Percentiles rank a stretch among this genome's conserved stretches.
Evolutionary conservation across 2,797 vertebrate species (phyloP).

Genomic region (Coregonus ussuriensis): DNA sequence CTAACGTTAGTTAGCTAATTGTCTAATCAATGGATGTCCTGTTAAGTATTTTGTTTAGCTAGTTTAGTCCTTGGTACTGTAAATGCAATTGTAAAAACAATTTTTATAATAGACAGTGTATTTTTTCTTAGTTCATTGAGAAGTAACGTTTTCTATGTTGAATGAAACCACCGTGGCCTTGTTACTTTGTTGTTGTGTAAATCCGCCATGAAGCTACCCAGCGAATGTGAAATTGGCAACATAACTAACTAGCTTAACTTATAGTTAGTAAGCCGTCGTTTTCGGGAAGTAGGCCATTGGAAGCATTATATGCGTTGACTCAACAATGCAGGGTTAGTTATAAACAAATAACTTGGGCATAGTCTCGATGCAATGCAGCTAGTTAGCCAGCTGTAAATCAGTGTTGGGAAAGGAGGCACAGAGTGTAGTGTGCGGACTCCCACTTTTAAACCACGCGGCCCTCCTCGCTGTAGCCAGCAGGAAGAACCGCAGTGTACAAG

Average conservation of each 20-base stretch:
- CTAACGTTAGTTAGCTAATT: constrained; percentile 39
- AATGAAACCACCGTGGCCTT: constrained; percentile 31
- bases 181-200: constrained; percentile 57
- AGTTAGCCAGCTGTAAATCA: neutral
- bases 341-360: neutral
- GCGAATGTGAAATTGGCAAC: neutral
- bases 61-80: neutral
- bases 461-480: constrained; percentile 60
- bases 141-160: constrained; percentile 12
- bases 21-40: constrained; percentile 18
- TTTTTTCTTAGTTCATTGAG: neutral
- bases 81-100: neutral
- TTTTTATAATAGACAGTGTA: neutral
- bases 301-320: neutral
- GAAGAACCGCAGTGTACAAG: constrained; percentile 56
- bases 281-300: neutral
- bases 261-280: neutral
- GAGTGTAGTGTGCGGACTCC: constrained; percentile 47
- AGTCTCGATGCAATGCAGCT: neutral
- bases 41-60: neutral
- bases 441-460: constrained; percentile 83
- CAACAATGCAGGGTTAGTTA: neutral
- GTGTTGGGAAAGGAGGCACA: constrained; percentile 5
- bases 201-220: constrained; percentile 58
- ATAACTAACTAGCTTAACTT: too few species aligned